Percentiles rank a stretch among this genome's conserved stretches.
Evolutionary conservation across 2,113 vertebrate genomes (phyloP).

Genomic region (Colistium nudipinnis): DNA sequence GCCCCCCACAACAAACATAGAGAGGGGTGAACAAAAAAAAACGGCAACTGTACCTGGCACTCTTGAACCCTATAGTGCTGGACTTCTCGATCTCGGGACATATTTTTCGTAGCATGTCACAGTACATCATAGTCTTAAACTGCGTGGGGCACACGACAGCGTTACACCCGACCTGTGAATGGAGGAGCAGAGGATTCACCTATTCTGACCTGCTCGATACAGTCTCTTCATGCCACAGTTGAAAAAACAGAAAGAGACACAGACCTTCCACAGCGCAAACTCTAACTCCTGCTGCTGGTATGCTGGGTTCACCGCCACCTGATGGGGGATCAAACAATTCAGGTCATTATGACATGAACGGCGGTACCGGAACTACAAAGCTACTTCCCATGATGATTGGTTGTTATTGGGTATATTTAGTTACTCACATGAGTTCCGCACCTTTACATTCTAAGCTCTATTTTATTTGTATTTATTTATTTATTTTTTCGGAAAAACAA

Average conservation of each 20-base stretch:
- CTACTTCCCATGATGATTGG: too few species aligned
- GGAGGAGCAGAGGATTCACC: background rate
- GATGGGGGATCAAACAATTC: slow-evolving; percentile 7
- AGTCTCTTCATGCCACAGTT: background rate
- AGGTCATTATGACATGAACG: too few species aligned
- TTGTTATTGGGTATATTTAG: too few species aligned
- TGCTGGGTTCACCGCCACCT: slow-evolving; percentile 95
- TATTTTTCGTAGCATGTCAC: slow-evolving; percentile 86
- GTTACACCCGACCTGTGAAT: slow-evolving; percentile 88
- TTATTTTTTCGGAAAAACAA: too few species aligned
- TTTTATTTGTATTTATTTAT: too few species aligned
- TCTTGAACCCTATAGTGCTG: slow-evolving; percentile 85
- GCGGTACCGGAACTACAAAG: too few species aligned
- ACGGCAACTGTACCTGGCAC: slow-evolving; percentile 80
- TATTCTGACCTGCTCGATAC: background rate
- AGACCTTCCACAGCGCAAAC: slow-evolving; percentile 86
- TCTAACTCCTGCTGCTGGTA: slow-evolving; percentile 89
- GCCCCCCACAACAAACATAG: too few species aligned
- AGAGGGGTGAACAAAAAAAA: background rate
- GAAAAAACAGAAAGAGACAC: too few species aligned
- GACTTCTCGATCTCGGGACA: slow-evolving; percentile 89
- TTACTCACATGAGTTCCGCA: too few species aligned
- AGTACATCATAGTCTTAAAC: slow-evolving; percentile 91
- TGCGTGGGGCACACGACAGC: slow-evolving; percentile 88
- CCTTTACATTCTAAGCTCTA: too few species aligned